Evolutionary conservation across 2,888 invertebrate species (phyloP).

Genomic region (Philereme transversata): DNA sequence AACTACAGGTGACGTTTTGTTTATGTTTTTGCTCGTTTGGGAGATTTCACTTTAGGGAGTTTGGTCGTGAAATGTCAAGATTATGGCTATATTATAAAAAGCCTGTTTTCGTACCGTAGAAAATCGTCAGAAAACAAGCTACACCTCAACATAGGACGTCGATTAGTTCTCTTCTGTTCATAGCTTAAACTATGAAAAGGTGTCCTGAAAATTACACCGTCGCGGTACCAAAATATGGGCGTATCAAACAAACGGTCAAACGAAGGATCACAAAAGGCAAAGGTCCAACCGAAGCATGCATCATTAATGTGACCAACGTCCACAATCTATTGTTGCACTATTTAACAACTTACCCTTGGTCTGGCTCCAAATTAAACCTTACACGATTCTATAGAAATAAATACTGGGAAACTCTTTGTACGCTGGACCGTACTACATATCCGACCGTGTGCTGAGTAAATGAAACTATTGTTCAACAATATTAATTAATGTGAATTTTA

Average conservation of each 20-base stretch:
- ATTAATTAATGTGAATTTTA: conserved; percentile 72
- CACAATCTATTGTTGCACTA: conserved; percentile 79
- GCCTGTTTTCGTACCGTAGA: too few relatives aligned
- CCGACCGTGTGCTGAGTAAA: conserved; percentile 53
- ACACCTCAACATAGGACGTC: too few relatives aligned
- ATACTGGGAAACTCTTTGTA: conserved; percentile 71
- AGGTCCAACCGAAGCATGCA: conserved; percentile 71
- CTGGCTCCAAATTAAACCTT: conserved; percentile 62
- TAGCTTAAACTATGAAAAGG: too few relatives aligned
- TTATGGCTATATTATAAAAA: too few relatives aligned
- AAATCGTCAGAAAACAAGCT: too few relatives aligned
- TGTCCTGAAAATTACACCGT: neutral
- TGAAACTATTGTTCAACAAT: conserved; percentile 72
- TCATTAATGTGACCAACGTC: conserved; percentile 68
- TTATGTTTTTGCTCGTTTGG: too few relatives aligned
- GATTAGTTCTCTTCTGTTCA: too few relatives aligned
- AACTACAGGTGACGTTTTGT: too few relatives aligned
- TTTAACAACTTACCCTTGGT: conserved; percentile 69
- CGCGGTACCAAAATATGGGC: conserved; percentile 27
- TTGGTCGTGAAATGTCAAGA: too few relatives aligned
- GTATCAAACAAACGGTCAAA: conserved; percentile 48
- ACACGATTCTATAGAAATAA: conserved; percentile 69
- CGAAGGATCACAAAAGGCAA: conserved; percentile 63
- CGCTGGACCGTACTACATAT: conserved; percentile 36
- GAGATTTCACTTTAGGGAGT: too few relatives aligned